phyloP scores from a whole-genome alignment of 2,113 vertebrate species.

The Gymnocephalus cernua region DNA sequence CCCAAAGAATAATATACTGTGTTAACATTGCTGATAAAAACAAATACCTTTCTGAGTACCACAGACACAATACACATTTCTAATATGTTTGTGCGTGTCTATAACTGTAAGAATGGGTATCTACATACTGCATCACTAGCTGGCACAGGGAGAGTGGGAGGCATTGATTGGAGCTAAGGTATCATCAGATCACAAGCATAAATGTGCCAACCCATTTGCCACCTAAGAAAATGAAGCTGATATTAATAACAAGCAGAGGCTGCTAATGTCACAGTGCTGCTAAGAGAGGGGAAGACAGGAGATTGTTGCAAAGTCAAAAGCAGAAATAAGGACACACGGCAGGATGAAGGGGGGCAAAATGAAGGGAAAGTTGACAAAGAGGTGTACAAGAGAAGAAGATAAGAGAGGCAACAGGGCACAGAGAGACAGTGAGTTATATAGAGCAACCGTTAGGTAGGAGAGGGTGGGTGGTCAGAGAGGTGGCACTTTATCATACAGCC shows the following conservation, averaged over 20 bases:
- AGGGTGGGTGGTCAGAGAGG: slow-evolving; percentile 57
- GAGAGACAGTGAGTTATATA: slow-evolving; percentile 23
- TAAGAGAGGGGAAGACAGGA: not conserved
- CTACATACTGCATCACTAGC: not conserved
- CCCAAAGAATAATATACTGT: not conserved
- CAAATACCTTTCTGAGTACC: not conserved
- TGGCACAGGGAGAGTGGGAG: not conserved
- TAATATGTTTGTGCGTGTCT: not conserved
- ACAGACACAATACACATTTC: not conserved
- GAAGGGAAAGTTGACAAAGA: slow-evolving; percentile 25
- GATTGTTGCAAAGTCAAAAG: not conserved
- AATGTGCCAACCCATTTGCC: not conserved
- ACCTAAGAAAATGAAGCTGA: not conserved
- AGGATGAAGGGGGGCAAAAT: slow-evolving; percentile 38
- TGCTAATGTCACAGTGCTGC: not conserved
- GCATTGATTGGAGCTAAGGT: not conserved
- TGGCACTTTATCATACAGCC: slow-evolving; percentile 66
- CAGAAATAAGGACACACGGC: not conserved
- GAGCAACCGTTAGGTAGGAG: slow-evolving; percentile 24
- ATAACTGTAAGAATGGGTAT: not conserved
- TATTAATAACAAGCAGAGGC: not conserved
- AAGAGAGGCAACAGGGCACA: slow-evolving; percentile 31
- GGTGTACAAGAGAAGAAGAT: slow-evolving; percentile 22
- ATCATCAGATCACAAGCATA: not conserved
- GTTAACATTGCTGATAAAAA: not conserved